Percentiles rank a stretch among this genome's conserved stretches.
These are phyloP conservation scores for Leptodirus hochenwartii DNA, from an alignment of 2,888 invertebrate genomes.

Conservation along the genomic window DNA sequence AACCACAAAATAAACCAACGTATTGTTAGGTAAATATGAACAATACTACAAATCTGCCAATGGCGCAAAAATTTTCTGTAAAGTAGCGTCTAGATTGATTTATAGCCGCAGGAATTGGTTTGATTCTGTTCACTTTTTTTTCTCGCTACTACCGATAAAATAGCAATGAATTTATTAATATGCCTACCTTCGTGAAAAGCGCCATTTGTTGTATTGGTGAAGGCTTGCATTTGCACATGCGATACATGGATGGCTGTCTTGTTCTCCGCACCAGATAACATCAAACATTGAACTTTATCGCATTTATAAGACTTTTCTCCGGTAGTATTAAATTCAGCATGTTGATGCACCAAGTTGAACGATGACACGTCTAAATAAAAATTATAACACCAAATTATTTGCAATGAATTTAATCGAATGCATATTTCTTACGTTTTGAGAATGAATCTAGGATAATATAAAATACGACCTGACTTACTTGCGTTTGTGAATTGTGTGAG, in stretches of 20 bases:
- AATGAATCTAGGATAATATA: too few relatives aligned
- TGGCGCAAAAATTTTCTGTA: too few relatives aligned
- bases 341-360: conserved; percentile 28
- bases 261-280: conserved; percentile 28
- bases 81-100: too few relatives aligned
- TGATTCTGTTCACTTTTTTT: too few relatives aligned
- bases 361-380: too few relatives aligned
- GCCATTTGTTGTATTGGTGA: conserved; percentile 32
- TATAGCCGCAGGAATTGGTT: too few relatives aligned
- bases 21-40: too few relatives aligned
- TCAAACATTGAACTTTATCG: conserved; percentile 35
- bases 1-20: not conserved
- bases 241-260: conserved; percentile 32
- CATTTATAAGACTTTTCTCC: conserved; percentile 57
- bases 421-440: too few relatives aligned
- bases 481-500: too few relatives aligned
- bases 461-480: too few relatives aligned
- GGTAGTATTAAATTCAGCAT: conserved; percentile 37
- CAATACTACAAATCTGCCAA: too few relatives aligned
- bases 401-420: too few relatives aligned
- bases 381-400: conserved; percentile 24
- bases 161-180: conserved; percentile 2
- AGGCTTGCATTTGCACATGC: conserved; percentile 57
- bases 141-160: not conserved
- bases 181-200: conserved; percentile 45